These are phyloP conservation scores for Leucoma salicis DNA, from an alignment of 2,888 invertebrate species.

Conservation along the genomic window DNA sequence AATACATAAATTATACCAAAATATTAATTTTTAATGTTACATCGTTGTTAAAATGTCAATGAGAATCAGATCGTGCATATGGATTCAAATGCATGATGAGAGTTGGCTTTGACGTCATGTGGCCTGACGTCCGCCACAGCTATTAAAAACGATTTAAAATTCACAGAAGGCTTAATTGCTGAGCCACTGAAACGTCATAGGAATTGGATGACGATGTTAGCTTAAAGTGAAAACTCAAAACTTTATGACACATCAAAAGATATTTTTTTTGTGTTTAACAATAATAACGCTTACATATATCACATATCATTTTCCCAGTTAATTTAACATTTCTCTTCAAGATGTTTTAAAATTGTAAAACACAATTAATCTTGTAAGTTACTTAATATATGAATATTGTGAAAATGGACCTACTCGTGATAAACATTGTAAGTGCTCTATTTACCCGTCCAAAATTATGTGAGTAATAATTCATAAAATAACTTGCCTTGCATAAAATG, in stretches of 20 bases:
- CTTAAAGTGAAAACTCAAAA: background rate
- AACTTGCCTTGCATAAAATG: slow-evolving; percentile 62
- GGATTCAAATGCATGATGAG: slow-evolving; percentile 57
- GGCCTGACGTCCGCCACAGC: slow-evolving; percentile 42
- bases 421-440: slow-evolving; percentile 28
- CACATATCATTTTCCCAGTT: no score
- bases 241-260: background rate
- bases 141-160: slow-evolving; percentile 80
- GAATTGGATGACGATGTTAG: slow-evolving; percentile 55
- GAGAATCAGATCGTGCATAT: background rate
- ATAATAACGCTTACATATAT: no score
- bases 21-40: no score
- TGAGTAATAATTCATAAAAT: slow-evolving; percentile 60
- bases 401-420: slow-evolving; percentile 14
- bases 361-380: background rate
- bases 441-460: slow-evolving; percentile 43
- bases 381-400: slow-evolving; percentile 6
- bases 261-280: background rate
- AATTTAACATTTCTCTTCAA: no score
- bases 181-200: slow-evolving; percentile 57
- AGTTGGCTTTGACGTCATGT: slow-evolving; percentile 56
- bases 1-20: no score
- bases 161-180: slow-evolving; percentile 72
- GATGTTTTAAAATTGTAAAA: no score
- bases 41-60: no score